Evolutionary conservation across 2,888 invertebrate genomes (phyloP).

Genomic region (Himalopsyche japonica): DNA sequence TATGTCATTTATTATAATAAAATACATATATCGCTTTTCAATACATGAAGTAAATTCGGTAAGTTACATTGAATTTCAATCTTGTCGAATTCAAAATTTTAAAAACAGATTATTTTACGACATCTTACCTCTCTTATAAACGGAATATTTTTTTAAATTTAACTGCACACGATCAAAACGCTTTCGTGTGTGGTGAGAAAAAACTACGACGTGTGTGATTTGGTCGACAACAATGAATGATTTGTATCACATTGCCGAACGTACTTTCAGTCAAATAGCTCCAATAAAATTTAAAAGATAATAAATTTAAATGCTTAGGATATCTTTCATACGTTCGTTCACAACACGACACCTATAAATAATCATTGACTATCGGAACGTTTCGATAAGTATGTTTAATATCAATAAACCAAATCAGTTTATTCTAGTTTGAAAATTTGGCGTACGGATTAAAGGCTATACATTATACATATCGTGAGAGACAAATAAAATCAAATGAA

Average conservation of each 20-base stretch:
- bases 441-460: too few relatives aligned
- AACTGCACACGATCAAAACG: neutral
- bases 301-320: neutral
- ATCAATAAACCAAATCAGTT: too few relatives aligned
- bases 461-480: too few relatives aligned
- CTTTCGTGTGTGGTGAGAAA: conserved; percentile 1
- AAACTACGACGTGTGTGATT: neutral
- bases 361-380: neutral
- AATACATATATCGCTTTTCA: too few relatives aligned
- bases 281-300: neutral
- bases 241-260: neutral
- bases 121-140: neutral
- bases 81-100: too few relatives aligned
- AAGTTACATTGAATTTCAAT: too few relatives aligned
- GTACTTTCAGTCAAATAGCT: neutral
- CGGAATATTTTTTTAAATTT: neutral
- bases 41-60: too few relatives aligned
- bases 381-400: too few relatives aligned
- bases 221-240: neutral
- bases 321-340: neutral
- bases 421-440: too few relatives aligned
- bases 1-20: too few relatives aligned
- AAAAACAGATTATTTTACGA: neutral
- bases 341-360: neutral
- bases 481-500: too few relatives aligned